phyloP scores from a whole-genome alignment of 2,797 vertebrate genomes.

The Numenius phaeopus region DNA sequence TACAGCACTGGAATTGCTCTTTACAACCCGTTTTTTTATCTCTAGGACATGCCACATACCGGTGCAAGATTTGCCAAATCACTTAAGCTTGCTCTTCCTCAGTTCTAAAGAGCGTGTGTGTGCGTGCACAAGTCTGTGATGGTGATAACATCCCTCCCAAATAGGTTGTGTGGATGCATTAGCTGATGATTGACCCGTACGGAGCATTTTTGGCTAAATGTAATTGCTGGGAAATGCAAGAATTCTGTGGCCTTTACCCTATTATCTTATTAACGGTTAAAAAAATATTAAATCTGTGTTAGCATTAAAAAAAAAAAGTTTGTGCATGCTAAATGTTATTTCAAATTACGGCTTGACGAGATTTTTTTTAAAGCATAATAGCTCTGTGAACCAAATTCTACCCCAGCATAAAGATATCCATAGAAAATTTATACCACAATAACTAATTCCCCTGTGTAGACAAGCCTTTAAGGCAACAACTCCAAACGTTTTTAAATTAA shows the following conservation, averaged over 20 bases:
- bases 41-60: background rate
- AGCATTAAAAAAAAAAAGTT: background rate
- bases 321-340: background rate
- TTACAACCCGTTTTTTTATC: background rate
- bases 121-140: background rate
- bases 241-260: background rate
- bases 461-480: slow-evolving; percentile 32
- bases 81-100: background rate
- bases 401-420: slow-evolving; percentile 27
- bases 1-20: background rate
- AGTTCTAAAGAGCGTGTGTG: background rate
- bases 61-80: background rate
- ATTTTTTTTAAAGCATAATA: background rate
- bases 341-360: background rate
- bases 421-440: background rate
- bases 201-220: background rate
- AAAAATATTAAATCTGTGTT: background rate
- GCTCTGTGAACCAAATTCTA: slow-evolving; percentile 6
- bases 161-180: background rate
- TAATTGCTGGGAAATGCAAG: background rate
- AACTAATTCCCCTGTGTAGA: slow-evolving; percentile 11
- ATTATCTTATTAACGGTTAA: background rate
- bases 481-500: slow-evolving; percentile 28
- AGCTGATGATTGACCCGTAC: background rate
- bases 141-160: background rate